phyloP scores from a whole-genome alignment of 2,797 vertebrate species.

The Neosalanx taihuensis region DNA sequence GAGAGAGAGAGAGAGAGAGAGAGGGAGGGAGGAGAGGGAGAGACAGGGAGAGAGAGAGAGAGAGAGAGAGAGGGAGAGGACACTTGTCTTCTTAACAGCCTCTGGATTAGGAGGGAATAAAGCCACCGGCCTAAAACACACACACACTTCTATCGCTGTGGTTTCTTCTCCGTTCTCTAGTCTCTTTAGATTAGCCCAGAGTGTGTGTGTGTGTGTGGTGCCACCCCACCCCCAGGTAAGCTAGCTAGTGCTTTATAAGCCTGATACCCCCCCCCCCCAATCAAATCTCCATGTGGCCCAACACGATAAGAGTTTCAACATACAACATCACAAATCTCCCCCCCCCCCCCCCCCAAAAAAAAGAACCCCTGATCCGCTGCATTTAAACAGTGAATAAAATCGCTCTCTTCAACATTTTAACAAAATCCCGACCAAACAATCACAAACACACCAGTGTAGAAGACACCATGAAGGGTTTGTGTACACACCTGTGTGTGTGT shows the following conservation, averaged over 20 bases:
- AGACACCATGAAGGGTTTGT: constrained; percentile 9
- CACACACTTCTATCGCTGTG: too few relatives aligned
- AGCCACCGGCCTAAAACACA: constrained; percentile 52
- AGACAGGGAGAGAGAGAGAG: neutral
- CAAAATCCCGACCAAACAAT: constrained; percentile 43
- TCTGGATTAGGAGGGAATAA: constrained; percentile 49
- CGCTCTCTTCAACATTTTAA: constrained; percentile 38
- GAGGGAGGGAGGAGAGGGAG: too few relatives aligned
- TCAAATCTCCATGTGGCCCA: constrained; percentile 44
- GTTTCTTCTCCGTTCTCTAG: neutral
- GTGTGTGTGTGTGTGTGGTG: constrained; percentile 19
- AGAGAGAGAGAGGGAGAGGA: neutral
- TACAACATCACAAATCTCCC: constrained; percentile 30
- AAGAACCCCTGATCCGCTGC: neutral
- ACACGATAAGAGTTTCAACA: constrained; percentile 57
- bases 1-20: too few relatives aligned
- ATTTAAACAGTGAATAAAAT: constrained; percentile 30
- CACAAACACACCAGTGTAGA: constrained; percentile 12
- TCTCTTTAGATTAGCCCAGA: constrained; percentile 44
- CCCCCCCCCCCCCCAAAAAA: constrained; percentile 19
- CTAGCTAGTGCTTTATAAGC: constrained; percentile 60
- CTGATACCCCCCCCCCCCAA: constrained; percentile 39
- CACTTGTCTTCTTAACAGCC: constrained; percentile 26
- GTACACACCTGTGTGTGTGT: constrained; percentile 3
- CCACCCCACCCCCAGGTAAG: constrained; percentile 59